Conservation (phyloP, 2,113 vertebrate genomes). For the Crocuta crocuta region DNA sequence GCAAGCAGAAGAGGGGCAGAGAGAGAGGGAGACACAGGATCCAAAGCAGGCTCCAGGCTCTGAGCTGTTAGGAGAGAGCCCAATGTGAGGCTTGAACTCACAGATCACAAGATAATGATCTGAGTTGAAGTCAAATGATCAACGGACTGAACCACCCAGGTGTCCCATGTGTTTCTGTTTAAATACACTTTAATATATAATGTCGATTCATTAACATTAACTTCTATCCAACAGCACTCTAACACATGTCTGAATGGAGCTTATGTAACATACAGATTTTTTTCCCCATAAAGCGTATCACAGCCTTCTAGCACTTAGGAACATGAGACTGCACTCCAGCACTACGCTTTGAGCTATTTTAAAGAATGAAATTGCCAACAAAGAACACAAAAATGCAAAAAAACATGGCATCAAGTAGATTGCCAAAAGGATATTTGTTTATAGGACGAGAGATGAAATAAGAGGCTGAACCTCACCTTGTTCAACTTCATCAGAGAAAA, state of each 20-base stretch:
- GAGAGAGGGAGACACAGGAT: too few relatives aligned
- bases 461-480: neutral
- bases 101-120: too few relatives aligned
- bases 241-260: neutral
- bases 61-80: too few relatives aligned
- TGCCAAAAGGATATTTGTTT: neutral
- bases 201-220: neutral
- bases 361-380: neutral
- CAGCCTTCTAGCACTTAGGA: neutral
- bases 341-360: neutral
- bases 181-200: neutral
- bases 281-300: neutral
- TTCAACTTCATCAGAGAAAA: neutral
- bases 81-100: too few relatives aligned
- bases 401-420: neutral
- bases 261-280: neutral
- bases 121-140: too few relatives aligned
- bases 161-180: neutral
- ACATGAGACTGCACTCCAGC: neutral
- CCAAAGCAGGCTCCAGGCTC: too few relatives aligned
- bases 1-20: too few relatives aligned
- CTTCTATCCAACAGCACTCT: neutral
- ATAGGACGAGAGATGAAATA: neutral
- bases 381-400: neutral
- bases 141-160: too few relatives aligned